Evolutionary conservation across 2,888 invertebrate species (phyloP), one percentile per base, ranked within the genome.

Genomic region (Lobophora halterata): DNA sequence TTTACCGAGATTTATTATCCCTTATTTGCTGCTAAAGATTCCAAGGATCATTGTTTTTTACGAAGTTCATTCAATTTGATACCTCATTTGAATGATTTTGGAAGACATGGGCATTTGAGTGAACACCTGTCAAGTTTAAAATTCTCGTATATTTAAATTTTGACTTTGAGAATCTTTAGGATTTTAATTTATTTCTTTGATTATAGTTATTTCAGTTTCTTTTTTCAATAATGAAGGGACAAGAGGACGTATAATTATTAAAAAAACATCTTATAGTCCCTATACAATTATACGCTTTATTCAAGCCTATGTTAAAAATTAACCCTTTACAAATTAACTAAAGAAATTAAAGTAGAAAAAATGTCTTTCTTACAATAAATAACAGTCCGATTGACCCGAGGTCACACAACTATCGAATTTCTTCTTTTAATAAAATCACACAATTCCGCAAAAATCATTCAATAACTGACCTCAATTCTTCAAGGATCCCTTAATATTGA

Each of bases 331-430:
- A n/a, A n/a, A n/a, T n/a, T n/a, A n/a, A n/a, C n/a, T n/a, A n/a
- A n/a, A n/a, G n/a, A n/a, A n/a, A n/a, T n/a, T n/a, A n/a, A n/a
- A n/a, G n/a, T n/a, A n/a, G n/a, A n/a, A n/a, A n/a, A n/a, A n/a
- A n/a, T n/a, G n/a, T n/a, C n/a, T n/a, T n/a, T n/a, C n/a, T n/a
- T n/a, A 9, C 9, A 18, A 19, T 12, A 13, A 17, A 17, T 27
- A 17, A 27, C 10, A 6, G 0, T 9, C 32, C 42, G 41, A 62
- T 61, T 82, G 83, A 80, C 82, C 85, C 61, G 43, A 46, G 77
- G 80, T 83, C 80, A 73, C 85, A 85, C 83, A 67, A 52, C 55
- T 79, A 78, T 86, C 72, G 19, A 26, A 61, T 86, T 75, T 60
- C 85, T 29, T 26, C 31, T 28, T 12, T 11, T 17, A 3, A 20